Percentiles rank a stretch among this genome's conserved stretches.
phyloP scores from a whole-genome alignment of 2,113 vertebrate genomes.

The Clarias magur region DNA sequence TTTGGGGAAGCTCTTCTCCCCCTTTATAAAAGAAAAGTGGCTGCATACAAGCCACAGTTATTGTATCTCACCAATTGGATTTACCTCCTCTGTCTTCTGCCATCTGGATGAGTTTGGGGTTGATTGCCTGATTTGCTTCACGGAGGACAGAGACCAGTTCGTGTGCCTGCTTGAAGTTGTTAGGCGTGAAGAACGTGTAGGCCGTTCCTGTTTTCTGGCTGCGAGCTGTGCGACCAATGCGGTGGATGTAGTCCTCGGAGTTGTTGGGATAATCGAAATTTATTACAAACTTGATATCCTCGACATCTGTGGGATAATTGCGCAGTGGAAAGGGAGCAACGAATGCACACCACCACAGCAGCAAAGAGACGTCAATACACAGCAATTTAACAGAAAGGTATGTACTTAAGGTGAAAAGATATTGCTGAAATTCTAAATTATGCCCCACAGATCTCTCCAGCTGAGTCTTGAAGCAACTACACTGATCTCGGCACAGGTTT shows the following conservation, averaged over 20 bases:
- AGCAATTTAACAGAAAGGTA: not conserved
- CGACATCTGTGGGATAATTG: constrained; percentile 92
- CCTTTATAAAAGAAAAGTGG: constrained; percentile 33
- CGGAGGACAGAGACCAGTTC: constrained; percentile 99
- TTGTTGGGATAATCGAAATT: constrained; percentile 99
- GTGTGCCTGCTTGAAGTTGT: constrained; percentile 97
- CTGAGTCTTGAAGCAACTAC: constrained; percentile 13
- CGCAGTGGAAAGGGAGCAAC: constrained; percentile 65
- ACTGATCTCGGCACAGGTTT: constrained; percentile 79
- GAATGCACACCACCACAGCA: constrained; percentile 40
- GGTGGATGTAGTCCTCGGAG: constrained; percentile 99
- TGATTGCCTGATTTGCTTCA: constrained; percentile 99
- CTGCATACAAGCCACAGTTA: constrained; percentile 68
- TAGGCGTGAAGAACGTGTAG: constrained; percentile 99
- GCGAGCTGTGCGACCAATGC: constrained; percentile 98
- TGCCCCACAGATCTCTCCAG: constrained; percentile 13
- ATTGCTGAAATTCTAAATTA: not conserved
- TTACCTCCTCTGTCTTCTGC: constrained; percentile 99
- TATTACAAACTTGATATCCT: constrained; percentile 99
- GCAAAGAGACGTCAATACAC: constrained; percentile 42
- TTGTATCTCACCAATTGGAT: constrained; percentile 79
- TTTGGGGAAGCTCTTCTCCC: too few species aligned
- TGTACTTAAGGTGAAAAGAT: constrained; percentile 31
- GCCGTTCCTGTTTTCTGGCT: constrained; percentile 99
- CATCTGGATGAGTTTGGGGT: constrained; percentile 98